Conservation (phyloP, 2,797 vertebrate genomes). For the Micromesistius poutassou region DNA sequence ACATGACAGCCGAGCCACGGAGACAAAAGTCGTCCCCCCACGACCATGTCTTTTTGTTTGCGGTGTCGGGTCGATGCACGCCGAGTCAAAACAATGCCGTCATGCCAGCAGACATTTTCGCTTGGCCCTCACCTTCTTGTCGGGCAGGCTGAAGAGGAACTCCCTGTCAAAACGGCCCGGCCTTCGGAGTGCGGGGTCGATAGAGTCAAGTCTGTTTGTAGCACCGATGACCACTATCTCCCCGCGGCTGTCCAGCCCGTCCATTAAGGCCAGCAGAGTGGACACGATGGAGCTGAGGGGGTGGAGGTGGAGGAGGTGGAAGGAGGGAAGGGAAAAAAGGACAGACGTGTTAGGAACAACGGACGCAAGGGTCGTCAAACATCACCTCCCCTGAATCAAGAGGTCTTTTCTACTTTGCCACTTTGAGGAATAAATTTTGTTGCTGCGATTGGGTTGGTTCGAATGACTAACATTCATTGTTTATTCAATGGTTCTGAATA, state of each 20-base stretch:
- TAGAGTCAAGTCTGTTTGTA: conserved; percentile 99
- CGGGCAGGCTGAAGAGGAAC: conserved; percentile 97
- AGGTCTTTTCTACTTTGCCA: background rate
- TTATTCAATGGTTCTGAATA: background rate
- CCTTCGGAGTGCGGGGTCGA: conserved; percentile 99
- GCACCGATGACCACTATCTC: conserved; percentile 99
- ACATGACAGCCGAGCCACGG: background rate
- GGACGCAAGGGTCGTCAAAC: too few relatives aligned
- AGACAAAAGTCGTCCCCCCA: background rate
- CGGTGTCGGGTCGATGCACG: background rate
- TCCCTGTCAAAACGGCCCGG: conserved; percentile 99
- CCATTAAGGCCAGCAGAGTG: conserved; percentile 97
- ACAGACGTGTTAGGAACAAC: background rate
- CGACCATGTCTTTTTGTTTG: background rate
- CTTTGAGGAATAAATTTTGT: background rate
- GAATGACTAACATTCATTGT: background rate
- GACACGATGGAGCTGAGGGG: conserved; percentile 92
- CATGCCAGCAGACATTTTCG: background rate
- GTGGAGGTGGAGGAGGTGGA: conserved; percentile 1
- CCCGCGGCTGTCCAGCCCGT: conserved; percentile 97
- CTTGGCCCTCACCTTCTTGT: conserved; percentile 84
- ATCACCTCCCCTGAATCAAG: too few relatives aligned
- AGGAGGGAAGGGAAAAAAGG: background rate
- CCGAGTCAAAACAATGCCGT: background rate
- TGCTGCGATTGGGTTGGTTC: background rate